These are phyloP conservation scores for Caradrina kadenii DNA, from an alignment of 2,888 invertebrate species.

Conservation along the genomic window DNA sequence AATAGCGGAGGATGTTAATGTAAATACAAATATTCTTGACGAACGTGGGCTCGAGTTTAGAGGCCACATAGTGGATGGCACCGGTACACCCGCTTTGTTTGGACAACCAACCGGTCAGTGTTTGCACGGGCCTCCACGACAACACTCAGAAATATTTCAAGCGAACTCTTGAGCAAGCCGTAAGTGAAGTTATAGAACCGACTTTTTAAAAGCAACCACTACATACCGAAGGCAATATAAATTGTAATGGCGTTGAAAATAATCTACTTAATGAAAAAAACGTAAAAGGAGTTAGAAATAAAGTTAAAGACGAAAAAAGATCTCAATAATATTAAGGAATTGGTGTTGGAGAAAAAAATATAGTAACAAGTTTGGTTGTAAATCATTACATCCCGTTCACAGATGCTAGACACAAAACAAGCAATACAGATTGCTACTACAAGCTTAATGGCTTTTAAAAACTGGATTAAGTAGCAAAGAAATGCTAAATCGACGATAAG, in stretches of 20 bases:
- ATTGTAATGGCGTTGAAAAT: constrained; percentile 5
- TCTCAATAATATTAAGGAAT: constrained; percentile 13
- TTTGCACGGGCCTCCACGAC: constrained; percentile 85
- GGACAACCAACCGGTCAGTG: constrained; percentile 87
- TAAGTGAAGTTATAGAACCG: constrained; percentile 61
- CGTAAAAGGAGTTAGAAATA: constrained; percentile 24
- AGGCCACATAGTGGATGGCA: constrained; percentile 73
- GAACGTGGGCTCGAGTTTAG: constrained; percentile 78
- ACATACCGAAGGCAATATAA: constrained; percentile 8
- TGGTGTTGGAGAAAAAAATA: constrained; percentile 32
- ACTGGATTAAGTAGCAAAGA: constrained; percentile 89
- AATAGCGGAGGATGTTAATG: constrained; percentile 81
- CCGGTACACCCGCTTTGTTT: constrained; percentile 81
- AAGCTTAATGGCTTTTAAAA: constrained; percentile 86
- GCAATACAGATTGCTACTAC: constrained; percentile 85
- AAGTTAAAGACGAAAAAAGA: constrained; percentile 16
- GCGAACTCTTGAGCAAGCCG: constrained; percentile 77
- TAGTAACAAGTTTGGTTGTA: constrained; percentile 47
- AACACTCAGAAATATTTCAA: constrained; percentile 86
- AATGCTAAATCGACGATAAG: constrained; percentile 88
- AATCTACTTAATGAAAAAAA: constrained; percentile 10
- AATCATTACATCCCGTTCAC: constrained; percentile 60
- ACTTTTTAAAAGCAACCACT: constrained; percentile 64
- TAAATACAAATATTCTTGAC: constrained; percentile 82
- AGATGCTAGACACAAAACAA: constrained; percentile 76